Percentiles rank a stretch among this genome's conserved stretches.
phyloP scores from a whole-genome alignment of 30 jellyfish, hydroid and myxozoan genomes.

The Chironex yamaguchii region DNA sequence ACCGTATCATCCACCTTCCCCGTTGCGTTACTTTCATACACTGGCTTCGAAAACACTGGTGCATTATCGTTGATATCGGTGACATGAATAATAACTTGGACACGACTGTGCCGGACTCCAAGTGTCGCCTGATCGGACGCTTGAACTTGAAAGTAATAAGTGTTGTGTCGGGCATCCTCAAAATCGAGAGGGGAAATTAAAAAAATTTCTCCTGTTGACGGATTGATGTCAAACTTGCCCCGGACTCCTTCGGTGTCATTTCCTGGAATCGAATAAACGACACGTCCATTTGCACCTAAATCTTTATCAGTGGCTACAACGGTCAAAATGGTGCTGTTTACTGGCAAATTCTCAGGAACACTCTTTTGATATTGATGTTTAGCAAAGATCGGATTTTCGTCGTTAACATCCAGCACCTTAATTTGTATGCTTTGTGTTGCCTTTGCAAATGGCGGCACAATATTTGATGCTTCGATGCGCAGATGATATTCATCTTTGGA shows the following conservation, averaged over 20 bases:
- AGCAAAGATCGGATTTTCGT: conserved; percentile 77
- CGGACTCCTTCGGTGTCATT: conserved; percentile 24
- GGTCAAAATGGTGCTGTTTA: conserved; percentile 64
- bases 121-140: conserved; percentile 84
- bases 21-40: conserved; percentile 73
- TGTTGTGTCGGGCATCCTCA: conserved; percentile 39
- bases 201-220: conserved; percentile 68
- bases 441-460: conserved; percentile 78
- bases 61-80: conserved; percentile 89
- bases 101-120: conserved; percentile 28
- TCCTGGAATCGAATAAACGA: conserved; percentile 59
- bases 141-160: conserved; percentile 69
- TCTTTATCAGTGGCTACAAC: conserved; percentile 86
- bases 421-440: conserved; percentile 78
- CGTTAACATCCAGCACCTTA: conserved; percentile 83
- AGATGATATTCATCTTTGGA: conserved; percentile 52
- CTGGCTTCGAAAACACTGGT: conserved; percentile 78
- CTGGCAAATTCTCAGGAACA: conserved; percentile 71
- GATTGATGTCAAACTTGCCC: conserved; percentile 71
- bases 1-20: conserved; percentile 20
- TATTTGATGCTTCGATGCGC: conserved; percentile 71
- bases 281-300: conserved; percentile 77
- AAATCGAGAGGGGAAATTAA: conserved; percentile 76
- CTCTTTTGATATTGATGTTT: conserved; percentile 48
- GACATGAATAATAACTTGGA: conserved; percentile 59